A percentile compares a stretch with the other conserved stretches of the same genome.
These are phyloP conservation scores for Omphaloscelis lunosa DNA, from an alignment of 2,888 invertebrate genomes.

Conservation along the genomic window DNA sequence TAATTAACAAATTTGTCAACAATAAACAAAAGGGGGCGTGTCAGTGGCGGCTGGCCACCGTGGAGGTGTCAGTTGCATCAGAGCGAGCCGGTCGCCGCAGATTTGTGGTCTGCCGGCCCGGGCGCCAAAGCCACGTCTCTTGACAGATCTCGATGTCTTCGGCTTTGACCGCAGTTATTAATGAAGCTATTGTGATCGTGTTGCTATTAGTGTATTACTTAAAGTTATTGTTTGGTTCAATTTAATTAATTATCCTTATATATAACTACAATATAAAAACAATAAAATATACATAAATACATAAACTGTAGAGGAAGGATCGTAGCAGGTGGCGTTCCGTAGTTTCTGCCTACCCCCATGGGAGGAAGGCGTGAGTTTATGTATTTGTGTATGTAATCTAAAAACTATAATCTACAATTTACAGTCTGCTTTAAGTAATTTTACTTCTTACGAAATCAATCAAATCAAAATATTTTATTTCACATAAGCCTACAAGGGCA, in stretches of 20 bases:
- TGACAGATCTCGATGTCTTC: conserved; percentile 76
- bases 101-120: conserved; percentile 86
- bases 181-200: conserved; percentile 73
- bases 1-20: conserved; percentile 81
- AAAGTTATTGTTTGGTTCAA: conserved; percentile 23
- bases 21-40: conserved; percentile 87
- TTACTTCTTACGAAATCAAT: not conserved
- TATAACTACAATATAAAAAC: not conserved
- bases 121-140: conserved; percentile 75
- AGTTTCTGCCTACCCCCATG: not conserved
- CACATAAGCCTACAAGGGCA: too few relatives aligned
- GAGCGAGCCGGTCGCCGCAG: conserved; percentile 76
- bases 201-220: conserved; percentile 26
- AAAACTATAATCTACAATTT: not conserved
- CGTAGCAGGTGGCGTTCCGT: not conserved
- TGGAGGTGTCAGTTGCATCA: conserved; percentile 83
- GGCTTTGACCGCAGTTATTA: conserved; percentile 78
- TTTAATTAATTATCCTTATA: conserved; percentile 26
- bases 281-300: too few relatives aligned
- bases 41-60: conserved; percentile 73
- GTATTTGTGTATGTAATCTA: too few relatives aligned
- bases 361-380: not conserved
- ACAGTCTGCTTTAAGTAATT: not conserved
- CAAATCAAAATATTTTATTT: too few relatives aligned
- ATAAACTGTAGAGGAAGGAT: not conserved